Conservation (phyloP, 2,797 vertebrate genomes). For the Cyprinella venusta region DNA sequence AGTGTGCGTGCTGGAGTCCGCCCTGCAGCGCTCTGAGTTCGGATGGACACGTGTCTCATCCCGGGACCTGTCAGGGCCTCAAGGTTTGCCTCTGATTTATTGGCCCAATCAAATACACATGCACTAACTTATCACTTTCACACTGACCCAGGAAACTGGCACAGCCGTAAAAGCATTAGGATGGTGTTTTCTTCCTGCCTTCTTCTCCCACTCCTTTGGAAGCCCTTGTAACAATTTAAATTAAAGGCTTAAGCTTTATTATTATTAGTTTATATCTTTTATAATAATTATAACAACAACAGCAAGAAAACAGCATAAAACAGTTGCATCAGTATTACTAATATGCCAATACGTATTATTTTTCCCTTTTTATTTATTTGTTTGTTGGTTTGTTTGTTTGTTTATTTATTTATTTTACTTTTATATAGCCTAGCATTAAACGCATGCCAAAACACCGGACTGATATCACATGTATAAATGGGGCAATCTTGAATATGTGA, state of each 20-base stretch:
- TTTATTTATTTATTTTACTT: neutral
- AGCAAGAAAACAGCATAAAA: neutral
- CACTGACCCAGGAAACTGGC: slow-evolving; percentile 78
- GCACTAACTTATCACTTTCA: slow-evolving; percentile 82
- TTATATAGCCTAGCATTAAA: slow-evolving; percentile 4
- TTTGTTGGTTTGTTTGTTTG: too few relatives aligned
- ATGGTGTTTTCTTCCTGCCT: slow-evolving; percentile 59
- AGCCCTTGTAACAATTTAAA: slow-evolving; percentile 37
- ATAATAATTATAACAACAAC: neutral
- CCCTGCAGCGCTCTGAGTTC: slow-evolving; percentile 70
- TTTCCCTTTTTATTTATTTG: neutral
- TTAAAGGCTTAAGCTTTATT: slow-evolving; percentile 22
- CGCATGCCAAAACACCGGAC: slow-evolving; percentile 44
- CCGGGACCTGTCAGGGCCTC: slow-evolving; percentile 73
- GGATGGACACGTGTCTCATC: slow-evolving; percentile 84
- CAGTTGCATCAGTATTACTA: neutral
- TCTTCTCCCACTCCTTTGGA: slow-evolving; percentile 48
- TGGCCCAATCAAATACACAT: slow-evolving; percentile 79
- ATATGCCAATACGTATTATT: neutral
- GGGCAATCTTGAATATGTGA: slow-evolving; percentile 67
- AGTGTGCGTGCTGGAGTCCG: slow-evolving; percentile 65
- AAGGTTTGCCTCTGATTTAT: slow-evolving; percentile 82
- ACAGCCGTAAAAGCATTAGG: slow-evolving; percentile 78
- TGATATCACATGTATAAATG: slow-evolving; percentile 61
- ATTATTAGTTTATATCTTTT: slow-evolving; percentile 37